Base-by-base conservation (phyloP, 1,140 invertebrate species). In the Chelonus insularis region DNA sequence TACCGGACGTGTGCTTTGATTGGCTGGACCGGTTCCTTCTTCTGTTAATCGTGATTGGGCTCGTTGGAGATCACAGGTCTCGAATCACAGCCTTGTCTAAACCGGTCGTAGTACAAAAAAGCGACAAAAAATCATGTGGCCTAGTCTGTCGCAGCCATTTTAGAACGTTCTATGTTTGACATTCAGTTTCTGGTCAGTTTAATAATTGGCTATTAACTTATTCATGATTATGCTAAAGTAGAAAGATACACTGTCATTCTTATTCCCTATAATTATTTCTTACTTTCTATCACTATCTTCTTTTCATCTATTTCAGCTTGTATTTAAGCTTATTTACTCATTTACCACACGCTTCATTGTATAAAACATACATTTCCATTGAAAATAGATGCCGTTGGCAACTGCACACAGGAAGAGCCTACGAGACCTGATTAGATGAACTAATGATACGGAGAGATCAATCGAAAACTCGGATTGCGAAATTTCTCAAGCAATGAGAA, bases 81-180 rank as follows among this genome's bases (percentile, higher is more conserved):
- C 47, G 21, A 50, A 50, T 50, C 21, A 20, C 41, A 29, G 60
- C 58, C 72, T 74, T 25, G 21, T 74, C 72, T 75, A 74, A 76
- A 77, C 74, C 76, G 75, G 75, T 78, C 72, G 74, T 72, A 66
- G 71, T 29, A 6, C 20, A 47, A 74, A 75, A 76, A 76, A 78
- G 48, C 37, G 56, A 34, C 43, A 34, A 36, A 14, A 51, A 41
- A 21, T 54, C 36, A 51, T 62, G 71, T 75, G 71, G 76, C 74
- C 75, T 77, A 76, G 72, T 67, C 7, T 37, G 39, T 66, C 64
- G 66, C 76, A 62, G 75, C 76, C 76, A 78, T 78, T 79, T 79
- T 77, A 75, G 74, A 76, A 75, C 65, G 73, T 76, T 77, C 72
- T 68, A 78, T 72, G 75, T 77, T 77, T 75, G 75, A 77, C 73